Conservation (phyloP, 1,140 invertebrate species). For the Panonychus citri region DNA sequence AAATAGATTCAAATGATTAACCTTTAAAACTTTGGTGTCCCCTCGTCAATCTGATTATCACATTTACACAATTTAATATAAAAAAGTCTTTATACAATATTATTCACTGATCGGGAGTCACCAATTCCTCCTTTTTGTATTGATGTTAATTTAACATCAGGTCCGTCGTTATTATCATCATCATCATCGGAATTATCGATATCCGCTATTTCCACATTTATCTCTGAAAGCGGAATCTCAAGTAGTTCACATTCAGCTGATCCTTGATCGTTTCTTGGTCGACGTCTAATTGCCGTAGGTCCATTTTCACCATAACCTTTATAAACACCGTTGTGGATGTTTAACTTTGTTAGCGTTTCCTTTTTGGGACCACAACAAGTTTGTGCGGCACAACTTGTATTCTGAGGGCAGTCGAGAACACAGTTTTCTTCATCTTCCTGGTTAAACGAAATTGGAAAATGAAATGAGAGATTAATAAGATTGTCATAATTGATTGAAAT, state of each 20-base stretch:
- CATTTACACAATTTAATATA: no score
- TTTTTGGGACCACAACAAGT: constrained; percentile 14
- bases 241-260: not conserved
- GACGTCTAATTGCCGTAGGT: not conserved
- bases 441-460: no score
- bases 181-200: not conserved
- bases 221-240: not conserved
- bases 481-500: no score
- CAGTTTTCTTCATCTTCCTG: constrained; percentile 12
- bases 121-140: no score
- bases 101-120: no score
- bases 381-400: constrained; percentile 12
- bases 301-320: not conserved
- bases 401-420: constrained; percentile 13
- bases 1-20: no score
- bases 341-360: not conserved
- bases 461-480: no score
- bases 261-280: not conserved
- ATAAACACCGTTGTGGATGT: not conserved
- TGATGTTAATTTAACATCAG: no score
- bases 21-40: no score
- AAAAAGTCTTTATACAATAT: no score
- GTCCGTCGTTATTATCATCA: not conserved
- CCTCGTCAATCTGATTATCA: no score
- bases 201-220: not conserved